Evolutionary conservation across 2,888 invertebrate genomes (phyloP).

Genomic region (Myopa testacea): DNA sequence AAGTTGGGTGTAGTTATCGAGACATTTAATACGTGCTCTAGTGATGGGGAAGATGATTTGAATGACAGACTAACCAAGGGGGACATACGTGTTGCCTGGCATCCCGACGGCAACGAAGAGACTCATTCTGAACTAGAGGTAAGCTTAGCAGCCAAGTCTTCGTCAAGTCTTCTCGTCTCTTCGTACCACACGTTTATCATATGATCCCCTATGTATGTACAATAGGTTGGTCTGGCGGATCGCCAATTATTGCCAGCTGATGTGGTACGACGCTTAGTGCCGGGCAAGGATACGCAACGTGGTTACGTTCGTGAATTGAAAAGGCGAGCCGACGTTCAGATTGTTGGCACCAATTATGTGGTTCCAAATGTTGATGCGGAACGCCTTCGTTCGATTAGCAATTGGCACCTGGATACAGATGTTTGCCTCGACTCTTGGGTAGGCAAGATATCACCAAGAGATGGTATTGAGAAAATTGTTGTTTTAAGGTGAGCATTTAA

Average conservation of each 20-base stretch:
- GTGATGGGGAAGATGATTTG: slow-evolving; percentile 83
- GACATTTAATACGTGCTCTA: slow-evolving; percentile 87
- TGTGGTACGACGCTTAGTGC: slow-evolving; percentile 82
- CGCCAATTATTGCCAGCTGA: slow-evolving; percentile 92
- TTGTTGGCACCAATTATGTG: slow-evolving; percentile 88
- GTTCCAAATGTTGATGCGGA: slow-evolving; percentile 85
- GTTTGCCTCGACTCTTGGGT: slow-evolving; percentile 92
- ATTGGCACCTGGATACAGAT: slow-evolving; percentile 84
- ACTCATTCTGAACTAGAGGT: slow-evolving; percentile 78
- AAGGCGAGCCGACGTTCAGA: slow-evolving; percentile 87
- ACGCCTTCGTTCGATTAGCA: slow-evolving; percentile 78
- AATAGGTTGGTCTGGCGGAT: slow-evolving; percentile 86
- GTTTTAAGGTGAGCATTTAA: slow-evolving; percentile 58
- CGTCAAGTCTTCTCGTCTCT: too few species aligned
- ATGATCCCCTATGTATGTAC: not conserved
- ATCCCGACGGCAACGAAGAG: slow-evolving; percentile 83
- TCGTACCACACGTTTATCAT: not conserved
- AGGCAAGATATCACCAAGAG: slow-evolving; percentile 77
- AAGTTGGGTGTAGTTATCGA: slow-evolving; percentile 90
- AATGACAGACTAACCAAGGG: slow-evolving; percentile 80
- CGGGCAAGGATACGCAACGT: slow-evolving; percentile 89
- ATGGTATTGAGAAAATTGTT: slow-evolving; percentile 59
- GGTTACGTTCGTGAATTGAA: slow-evolving; percentile 91
- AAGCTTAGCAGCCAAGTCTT: slow-evolving; percentile 57
- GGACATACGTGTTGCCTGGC: slow-evolving; percentile 93